A percentile compares a stretch with the other conserved stretches of the same genome.
These are phyloP conservation scores for Cabera pusaria DNA, from an alignment of 2,888 invertebrate genomes.

Conservation along the genomic window DNA sequence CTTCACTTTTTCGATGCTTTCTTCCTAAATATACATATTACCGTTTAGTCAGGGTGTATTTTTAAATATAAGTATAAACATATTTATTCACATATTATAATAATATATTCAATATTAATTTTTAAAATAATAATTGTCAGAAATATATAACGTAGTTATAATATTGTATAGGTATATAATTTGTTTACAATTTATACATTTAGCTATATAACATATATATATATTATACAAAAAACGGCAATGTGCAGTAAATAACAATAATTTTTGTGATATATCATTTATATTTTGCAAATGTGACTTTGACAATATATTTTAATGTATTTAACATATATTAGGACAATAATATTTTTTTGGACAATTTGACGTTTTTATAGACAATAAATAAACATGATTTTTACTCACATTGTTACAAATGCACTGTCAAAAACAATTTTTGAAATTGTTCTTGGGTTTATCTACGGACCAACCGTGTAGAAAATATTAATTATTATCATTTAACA, in stretches of 20 bases:
- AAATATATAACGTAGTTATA: too few relatives aligned
- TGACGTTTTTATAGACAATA: conserved; percentile 24
- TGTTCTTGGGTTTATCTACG: conserved; percentile 34
- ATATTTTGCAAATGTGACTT: conserved; percentile 68
- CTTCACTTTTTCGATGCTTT: conserved; percentile 7
- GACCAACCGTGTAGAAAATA: conserved; percentile 47
- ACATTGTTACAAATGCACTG: conserved; percentile 39
- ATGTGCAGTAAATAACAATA: conserved; percentile 26
- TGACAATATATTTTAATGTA: conserved; percentile 63
- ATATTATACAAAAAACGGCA: conserved; percentile 26
- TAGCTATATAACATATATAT: conserved; percentile 26
- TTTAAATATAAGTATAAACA: conserved; percentile 17
- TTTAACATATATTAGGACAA: conserved; percentile 35
- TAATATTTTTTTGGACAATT: conserved; percentile 30
- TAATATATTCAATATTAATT: conserved; percentile 1
- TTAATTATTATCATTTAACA: too few relatives aligned
- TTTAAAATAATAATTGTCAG: background rate
- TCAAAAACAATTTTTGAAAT: conserved; percentile 27
- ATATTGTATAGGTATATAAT: background rate
- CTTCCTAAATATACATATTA: conserved; percentile 25
- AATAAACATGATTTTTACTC: conserved; percentile 22
- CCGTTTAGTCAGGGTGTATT: conserved; percentile 57
- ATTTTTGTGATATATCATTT: conserved; percentile 24
- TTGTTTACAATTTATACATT: conserved; percentile 14
- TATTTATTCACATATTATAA: conserved; percentile 10